These are phyloP conservation scores for Heliothis subflexa DNA, from an alignment of 1,140 invertebrate species.

Conservation along the genomic window DNA sequence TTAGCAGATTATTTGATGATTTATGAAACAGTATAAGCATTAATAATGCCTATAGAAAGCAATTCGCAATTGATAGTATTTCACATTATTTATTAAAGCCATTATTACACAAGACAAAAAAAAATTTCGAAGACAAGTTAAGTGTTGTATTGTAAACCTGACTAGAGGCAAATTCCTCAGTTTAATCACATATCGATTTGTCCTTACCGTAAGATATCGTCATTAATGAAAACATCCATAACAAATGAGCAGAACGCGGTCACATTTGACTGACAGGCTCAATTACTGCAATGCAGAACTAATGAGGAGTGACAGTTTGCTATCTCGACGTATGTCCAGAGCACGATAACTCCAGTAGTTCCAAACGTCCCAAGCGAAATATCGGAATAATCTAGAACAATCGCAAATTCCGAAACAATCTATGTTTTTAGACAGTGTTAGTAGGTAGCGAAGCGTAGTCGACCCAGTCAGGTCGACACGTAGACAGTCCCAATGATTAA, in stretches of 20 bases:
- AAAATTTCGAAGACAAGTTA: too few relatives aligned
- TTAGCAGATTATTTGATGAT: too few relatives aligned
- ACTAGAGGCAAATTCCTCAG: too few relatives aligned
- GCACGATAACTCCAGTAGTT: not conserved
- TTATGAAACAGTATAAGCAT: too few relatives aligned
- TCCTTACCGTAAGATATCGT: not conserved
- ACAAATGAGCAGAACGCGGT: slow-evolving; percentile 4
- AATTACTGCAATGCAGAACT: slow-evolving; percentile 42
- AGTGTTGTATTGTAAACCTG: too few relatives aligned
- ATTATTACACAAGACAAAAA: too few relatives aligned
- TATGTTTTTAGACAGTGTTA: slow-evolving; percentile 54
- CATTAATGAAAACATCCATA: slow-evolving; percentile 39
- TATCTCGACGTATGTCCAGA: not conserved
- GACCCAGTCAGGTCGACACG: slow-evolving; percentile 68
- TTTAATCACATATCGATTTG: too few relatives aligned
- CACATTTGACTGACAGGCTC: slow-evolving; percentile 28
- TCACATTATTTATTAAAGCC: too few relatives aligned
- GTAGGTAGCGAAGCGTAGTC: slow-evolving; percentile 51
- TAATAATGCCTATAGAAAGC: too few relatives aligned
- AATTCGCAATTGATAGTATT: too few relatives aligned
- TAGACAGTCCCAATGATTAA: slow-evolving; percentile 77
- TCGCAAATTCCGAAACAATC: slow-evolving; percentile 11
- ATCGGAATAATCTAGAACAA: not conserved
- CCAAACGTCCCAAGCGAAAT: not conserved
- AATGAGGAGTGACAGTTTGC: slow-evolving; percentile 34